A percentile compares a stretch with the other conserved stretches of the same genome.
These are phyloP conservation scores for Alethe diademata DNA, from an alignment of 2,113 vertebrate species.

Conservation along the genomic window DNA sequence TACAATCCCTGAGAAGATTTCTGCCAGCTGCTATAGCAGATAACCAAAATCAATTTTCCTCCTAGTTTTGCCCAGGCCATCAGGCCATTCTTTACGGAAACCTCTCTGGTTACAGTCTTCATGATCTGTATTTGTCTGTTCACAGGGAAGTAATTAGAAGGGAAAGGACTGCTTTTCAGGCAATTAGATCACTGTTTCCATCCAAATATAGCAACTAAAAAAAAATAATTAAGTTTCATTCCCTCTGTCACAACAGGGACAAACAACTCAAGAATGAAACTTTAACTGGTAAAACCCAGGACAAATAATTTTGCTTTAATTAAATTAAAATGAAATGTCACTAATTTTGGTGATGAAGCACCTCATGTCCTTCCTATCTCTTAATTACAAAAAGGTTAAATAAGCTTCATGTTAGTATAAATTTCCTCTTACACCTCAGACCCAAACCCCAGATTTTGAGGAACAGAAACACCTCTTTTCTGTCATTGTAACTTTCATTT, in stretches of 20 bases:
- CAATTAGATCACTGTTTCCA: background rate
- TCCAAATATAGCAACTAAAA: background rate
- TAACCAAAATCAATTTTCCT: background rate
- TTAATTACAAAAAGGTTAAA: background rate
- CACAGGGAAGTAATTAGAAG: background rate
- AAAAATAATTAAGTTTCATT: background rate
- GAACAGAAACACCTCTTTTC: background rate
- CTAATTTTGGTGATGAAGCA: background rate
- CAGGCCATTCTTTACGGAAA: background rate
- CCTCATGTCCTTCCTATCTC: background rate
- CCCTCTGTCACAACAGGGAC: background rate
- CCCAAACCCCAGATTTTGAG: background rate
- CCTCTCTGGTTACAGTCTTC: background rate
- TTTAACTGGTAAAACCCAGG: background rate
- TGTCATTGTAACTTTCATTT: constrained; percentile 3
- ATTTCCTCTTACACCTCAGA: background rate
- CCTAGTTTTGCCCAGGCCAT: background rate
- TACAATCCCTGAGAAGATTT: too few species aligned
- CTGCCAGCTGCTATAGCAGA: too few species aligned
- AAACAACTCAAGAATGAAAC: background rate
- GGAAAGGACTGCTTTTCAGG: background rate
- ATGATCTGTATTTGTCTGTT: background rate
- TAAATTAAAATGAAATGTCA: background rate
- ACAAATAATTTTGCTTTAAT: background rate
- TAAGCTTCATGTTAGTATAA: background rate